Percentiles rank a stretch among this genome's conserved stretches.
These are phyloP conservation scores for Gerosis bhagava DNA, from an alignment of 2,888 invertebrate genomes.

Conservation along the genomic window DNA sequence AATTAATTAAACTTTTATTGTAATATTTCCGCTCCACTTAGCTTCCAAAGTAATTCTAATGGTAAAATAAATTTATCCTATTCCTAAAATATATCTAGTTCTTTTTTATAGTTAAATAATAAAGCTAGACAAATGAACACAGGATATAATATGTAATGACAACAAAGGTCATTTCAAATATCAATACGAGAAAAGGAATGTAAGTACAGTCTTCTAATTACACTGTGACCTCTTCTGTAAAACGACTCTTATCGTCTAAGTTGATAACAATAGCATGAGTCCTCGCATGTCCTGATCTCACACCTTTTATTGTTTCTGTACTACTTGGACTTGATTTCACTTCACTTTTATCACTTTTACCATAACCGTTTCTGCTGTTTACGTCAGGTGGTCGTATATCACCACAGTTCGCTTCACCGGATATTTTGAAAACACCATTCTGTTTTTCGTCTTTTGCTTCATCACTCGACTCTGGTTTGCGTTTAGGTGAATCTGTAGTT, in stretches of 20 bases:
- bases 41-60: no score
- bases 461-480: constrained; percentile 51
- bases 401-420: constrained; percentile 71
- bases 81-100: no score
- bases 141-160: constrained; percentile 8
- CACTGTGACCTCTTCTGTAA: constrained; percentile 92
- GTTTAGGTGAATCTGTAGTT: constrained; percentile 69
- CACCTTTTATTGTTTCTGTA: constrained; percentile 62
- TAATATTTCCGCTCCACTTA: no score
- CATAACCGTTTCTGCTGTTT: constrained; percentile 54
- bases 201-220: constrained; percentile 56
- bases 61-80: no score
- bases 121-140: constrained; percentile 17
- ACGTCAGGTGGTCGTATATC: constrained; percentile 70
- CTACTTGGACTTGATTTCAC: constrained; percentile 62
- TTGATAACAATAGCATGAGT: constrained; percentile 91
- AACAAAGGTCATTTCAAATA: constrained; percentile 10
- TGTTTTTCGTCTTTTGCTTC: constrained; percentile 60
- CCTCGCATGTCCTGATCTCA: constrained; percentile 85
- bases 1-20: no score
- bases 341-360: constrained; percentile 67
- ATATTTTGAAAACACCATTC: constrained; percentile 73
- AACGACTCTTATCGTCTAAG: constrained; percentile 90
- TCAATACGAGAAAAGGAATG: constrained; percentile 16
- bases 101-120: no score